Percentiles rank a stretch among this genome's conserved stretches.
Evolutionary conservation across 2,113 vertebrate species (phyloP).

Genomic region (Hemiprocne comata): DNA sequence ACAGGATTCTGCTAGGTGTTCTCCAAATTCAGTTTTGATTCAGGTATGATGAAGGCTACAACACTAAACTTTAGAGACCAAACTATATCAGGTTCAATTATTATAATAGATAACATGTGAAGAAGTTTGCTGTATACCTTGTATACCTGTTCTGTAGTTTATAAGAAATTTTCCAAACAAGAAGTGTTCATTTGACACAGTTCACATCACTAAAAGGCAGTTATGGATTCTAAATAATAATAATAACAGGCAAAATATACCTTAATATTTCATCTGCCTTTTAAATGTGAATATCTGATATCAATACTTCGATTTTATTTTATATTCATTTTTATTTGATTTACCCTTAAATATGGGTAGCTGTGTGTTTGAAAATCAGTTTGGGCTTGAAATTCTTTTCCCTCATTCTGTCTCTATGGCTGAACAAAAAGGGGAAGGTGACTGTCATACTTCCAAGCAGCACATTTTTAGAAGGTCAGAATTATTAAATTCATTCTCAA

Average conservation of each 20-base stretch:
- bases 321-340: background rate
- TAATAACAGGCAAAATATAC: background rate
- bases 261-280: background rate
- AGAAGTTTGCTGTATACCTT: background rate
- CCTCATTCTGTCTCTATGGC: background rate
- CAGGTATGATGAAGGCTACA: background rate
- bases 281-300: background rate
- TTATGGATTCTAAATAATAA: background rate
- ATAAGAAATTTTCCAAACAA: background rate
- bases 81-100: background rate
- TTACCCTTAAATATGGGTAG: background rate
- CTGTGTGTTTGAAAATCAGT: background rate
- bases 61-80: background rate
- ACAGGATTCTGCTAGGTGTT: background rate
- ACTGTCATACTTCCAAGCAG: conserved; percentile 15
- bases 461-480: conserved; percentile 47
- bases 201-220: background rate
- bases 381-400: background rate
- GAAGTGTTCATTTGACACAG: background rate
- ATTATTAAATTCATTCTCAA: conserved; percentile 35
- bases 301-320: background rate
- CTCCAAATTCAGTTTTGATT: background rate
- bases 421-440: conserved; percentile 12
- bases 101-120: background rate
- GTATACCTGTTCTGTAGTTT: background rate